phyloP scores from a whole-genome alignment of 2,888 invertebrate species.

The Pammene fasciana region DNA sequence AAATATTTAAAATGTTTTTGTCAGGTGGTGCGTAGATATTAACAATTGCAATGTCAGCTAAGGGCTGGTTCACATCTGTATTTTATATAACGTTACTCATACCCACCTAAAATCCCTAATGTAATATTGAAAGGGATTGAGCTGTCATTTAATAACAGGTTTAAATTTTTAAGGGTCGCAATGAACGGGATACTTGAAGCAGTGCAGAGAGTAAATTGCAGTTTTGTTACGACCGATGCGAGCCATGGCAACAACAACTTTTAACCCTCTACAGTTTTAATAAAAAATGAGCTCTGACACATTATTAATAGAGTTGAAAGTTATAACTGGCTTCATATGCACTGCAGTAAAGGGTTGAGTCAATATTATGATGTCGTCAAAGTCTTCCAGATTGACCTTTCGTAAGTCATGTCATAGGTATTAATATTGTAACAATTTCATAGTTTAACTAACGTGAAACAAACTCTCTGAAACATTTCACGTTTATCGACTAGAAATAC shows the following conservation, averaged over 20 bases:
- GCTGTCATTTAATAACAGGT: conserved; percentile 27
- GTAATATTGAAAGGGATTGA: conserved; percentile 19
- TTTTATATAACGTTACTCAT: conserved; percentile 19
- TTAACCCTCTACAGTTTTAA: background rate
- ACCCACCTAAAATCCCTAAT: conserved; percentile 32
- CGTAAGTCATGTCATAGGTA: no score
- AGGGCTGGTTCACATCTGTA: background rate
- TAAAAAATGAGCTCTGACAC: background rate
- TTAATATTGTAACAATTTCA: no score
- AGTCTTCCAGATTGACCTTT: no score
- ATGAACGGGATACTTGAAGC: background rate
- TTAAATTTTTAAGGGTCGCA: background rate
- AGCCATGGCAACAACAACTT: background rate
- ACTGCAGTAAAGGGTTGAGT: no score
- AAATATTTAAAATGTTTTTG: conserved; percentile 9
- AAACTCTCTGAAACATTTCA: no score
- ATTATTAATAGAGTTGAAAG: no score
- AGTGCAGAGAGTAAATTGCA: background rate
- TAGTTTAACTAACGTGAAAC: no score
- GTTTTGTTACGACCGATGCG: background rate
- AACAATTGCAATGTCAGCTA: conserved; percentile 8
- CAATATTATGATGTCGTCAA: no score
- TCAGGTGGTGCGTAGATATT: conserved; percentile 24
- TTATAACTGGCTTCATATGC: no score
- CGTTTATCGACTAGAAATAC: no score